A percentile compares a stretch with the other conserved stretches of the same genome.
phyloP scores from a whole-genome alignment of 2,888 invertebrate genomes.

The Ophonus ardosiacus region DNA sequence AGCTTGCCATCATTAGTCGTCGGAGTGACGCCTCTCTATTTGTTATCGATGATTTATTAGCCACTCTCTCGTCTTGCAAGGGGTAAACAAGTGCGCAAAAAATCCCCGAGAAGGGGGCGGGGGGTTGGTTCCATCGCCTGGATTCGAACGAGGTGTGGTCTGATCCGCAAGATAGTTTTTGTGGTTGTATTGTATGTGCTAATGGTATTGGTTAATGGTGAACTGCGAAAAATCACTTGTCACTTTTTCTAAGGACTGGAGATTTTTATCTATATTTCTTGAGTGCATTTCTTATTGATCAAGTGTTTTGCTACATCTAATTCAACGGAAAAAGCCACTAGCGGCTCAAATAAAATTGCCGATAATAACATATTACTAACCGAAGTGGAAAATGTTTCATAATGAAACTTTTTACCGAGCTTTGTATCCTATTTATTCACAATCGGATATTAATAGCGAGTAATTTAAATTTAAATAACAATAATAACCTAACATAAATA shows the following conservation, averaged over 20 bases:
- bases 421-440: no score
- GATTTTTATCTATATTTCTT: slow-evolving; percentile 20
- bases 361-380: no score
- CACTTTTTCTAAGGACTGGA: slow-evolving; percentile 54
- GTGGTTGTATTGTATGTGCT: neutral
- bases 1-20: slow-evolving; percentile 59
- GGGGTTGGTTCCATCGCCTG: neutral
- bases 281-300: neutral
- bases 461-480: no score
- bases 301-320: neutral
- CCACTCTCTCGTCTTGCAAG: slow-evolving; percentile 47
- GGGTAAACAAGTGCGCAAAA: slow-evolving; percentile 57
- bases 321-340: neutral
- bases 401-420: no score
- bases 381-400: no score
- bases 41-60: slow-evolving; percentile 70
- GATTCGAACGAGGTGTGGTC: slow-evolving; percentile 14
- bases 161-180: no score
- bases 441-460: no score
- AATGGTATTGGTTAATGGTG: slow-evolving; percentile 65
- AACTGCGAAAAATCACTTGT: slow-evolving; percentile 58
- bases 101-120: neutral
- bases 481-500: no score
- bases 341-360: no score
- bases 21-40: slow-evolving; percentile 70